These are phyloP conservation scores for Clinocottus analis DNA, from an alignment of 2,113 vertebrate species.

Conservation along the genomic window DNA sequence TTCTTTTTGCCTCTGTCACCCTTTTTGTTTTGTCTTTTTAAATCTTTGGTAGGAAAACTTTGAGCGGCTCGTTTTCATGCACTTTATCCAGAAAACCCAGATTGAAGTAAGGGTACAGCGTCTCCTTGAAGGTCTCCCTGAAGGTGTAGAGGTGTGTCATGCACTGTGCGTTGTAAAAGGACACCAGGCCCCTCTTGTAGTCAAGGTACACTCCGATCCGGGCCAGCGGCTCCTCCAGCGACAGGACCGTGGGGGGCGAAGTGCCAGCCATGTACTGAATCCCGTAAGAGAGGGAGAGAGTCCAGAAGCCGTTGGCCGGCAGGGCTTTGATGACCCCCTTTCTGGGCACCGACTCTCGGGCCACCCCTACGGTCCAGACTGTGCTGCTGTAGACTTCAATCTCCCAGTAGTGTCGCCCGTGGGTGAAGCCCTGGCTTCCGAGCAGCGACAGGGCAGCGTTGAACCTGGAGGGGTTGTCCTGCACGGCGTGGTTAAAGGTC, in stretches of 20 bases:
- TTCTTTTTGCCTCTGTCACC: not conserved
- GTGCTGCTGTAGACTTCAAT: conserved; percentile 86
- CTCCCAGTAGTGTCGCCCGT: conserved; percentile 87
- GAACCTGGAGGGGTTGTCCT: conserved; percentile 85
- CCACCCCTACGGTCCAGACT: conserved; percentile 85
- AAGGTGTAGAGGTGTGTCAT: conserved; percentile 87
- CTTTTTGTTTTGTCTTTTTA: conserved; percentile 41
- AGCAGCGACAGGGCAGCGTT: conserved; percentile 84
- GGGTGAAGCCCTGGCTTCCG: conserved; percentile 83
- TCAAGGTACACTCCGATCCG: conserved; percentile 84
- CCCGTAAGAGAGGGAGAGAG: conserved; percentile 85
- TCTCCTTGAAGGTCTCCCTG: conserved; percentile 81
- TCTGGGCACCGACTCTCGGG: conserved; percentile 81
- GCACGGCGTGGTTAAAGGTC: conserved; percentile 81
- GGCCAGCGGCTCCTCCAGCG: conserved; percentile 80
- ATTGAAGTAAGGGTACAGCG: conserved; percentile 85
- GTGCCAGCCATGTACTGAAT: conserved; percentile 86
- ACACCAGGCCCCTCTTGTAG: conserved; percentile 85
- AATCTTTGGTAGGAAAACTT: conserved; percentile 86
- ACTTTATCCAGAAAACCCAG: conserved; percentile 85
- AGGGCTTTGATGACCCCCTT: conserved; percentile 86
- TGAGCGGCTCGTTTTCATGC: conserved; percentile 86
- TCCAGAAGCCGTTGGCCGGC: conserved; percentile 86
- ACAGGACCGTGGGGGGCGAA: conserved; percentile 81
- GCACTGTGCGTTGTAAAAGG: conserved; percentile 85